Conservation (phyloP, 2,113 vertebrate genomes). For the Hemichromis elongatus region DNA sequence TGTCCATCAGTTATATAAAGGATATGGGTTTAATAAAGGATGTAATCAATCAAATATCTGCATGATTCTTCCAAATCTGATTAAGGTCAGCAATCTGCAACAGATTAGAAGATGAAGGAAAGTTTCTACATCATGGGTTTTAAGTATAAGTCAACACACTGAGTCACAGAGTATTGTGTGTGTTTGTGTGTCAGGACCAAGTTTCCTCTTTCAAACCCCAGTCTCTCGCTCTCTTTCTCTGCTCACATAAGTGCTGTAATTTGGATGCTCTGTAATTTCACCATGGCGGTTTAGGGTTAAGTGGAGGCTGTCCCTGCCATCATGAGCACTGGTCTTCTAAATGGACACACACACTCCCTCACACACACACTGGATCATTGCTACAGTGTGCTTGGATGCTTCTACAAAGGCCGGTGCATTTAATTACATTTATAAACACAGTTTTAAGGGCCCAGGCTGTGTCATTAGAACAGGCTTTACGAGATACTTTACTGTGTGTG, state of each 20-base stretch:
- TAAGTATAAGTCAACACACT: slow-evolving; percentile 2
- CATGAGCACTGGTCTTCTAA: slow-evolving; percentile 47
- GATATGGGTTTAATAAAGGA: background rate
- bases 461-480: slow-evolving; percentile 68
- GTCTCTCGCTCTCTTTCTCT: slow-evolving; percentile 21
- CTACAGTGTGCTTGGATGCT: slow-evolving; percentile 46
- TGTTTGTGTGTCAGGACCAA: slow-evolving; percentile 20
- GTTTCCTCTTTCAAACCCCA: slow-evolving; percentile 49
- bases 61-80: background rate
- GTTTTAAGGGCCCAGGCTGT: slow-evolving; percentile 62
- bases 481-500: slow-evolving; percentile 15
- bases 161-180: slow-evolving; percentile 23
- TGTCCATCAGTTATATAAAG: background rate
- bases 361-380: slow-evolving; percentile 22
- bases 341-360: slow-evolving; percentile 39
- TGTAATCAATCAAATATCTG: background rate
- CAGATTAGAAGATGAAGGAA: slow-evolving; percentile 16
- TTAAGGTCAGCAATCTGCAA: slow-evolving; percentile 14
- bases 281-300: slow-evolving; percentile 66
- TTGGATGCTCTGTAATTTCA: slow-evolving; percentile 70
- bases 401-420: slow-evolving; percentile 65
- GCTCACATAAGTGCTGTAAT: slow-evolving; percentile 64
- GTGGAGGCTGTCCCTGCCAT: slow-evolving; percentile 61
- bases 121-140: slow-evolving; percentile 8
- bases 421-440: slow-evolving; percentile 75